Evolutionary conservation across 2,797 vertebrate species (phyloP), one percentile per base, ranked within the genome.

Genomic region (Apogon hyalosoma): DNA sequence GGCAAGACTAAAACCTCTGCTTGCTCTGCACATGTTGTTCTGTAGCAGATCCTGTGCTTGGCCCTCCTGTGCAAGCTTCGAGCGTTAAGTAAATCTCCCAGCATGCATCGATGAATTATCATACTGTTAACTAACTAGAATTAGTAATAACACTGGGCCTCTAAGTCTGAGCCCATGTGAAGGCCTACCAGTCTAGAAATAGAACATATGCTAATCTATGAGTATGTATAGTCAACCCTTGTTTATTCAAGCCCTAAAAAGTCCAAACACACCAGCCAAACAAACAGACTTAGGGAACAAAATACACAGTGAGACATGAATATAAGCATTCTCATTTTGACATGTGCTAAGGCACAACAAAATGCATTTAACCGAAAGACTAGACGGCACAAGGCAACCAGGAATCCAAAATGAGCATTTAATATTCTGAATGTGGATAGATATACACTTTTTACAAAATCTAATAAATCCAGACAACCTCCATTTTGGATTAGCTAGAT

Each of bases 401-500:
- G 55, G 42, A 50, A 76, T 80, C 64, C 31, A 67, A 79, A 73
- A 73, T 28, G 49, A 84, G 75, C 70, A 56, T 79, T 73, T 75
- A 53, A 76, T 73, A 84, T 79, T 76, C 79, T 39, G 69, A 83
- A 76, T 77, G 75, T 47, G 47, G 36, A 74, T 58, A 21, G 68
- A 73, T 72, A 49, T 73, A 15, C 73, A 43, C 63, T 54, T 39
- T 66, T 78, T 73, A 70, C 46, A 72, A 79, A 82, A 79, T 79
- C 77, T 73, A 73, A 70, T 71, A 88, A 82, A 90, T 86, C 76
- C 87, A 74, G 75, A 77, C 86, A 87, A 64, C 75, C 84, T 77
- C 82, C 79, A 83, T 88, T 90, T 88, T 86, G 85, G 88, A 90
- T 90, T 83, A 87, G 75, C 69, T 64, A 84, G 80, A 90, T 88